These are phyloP conservation scores for Pedionomus torquatus DNA, from an alignment of 2,113 vertebrate genomes.

Conservation along the genomic window DNA sequence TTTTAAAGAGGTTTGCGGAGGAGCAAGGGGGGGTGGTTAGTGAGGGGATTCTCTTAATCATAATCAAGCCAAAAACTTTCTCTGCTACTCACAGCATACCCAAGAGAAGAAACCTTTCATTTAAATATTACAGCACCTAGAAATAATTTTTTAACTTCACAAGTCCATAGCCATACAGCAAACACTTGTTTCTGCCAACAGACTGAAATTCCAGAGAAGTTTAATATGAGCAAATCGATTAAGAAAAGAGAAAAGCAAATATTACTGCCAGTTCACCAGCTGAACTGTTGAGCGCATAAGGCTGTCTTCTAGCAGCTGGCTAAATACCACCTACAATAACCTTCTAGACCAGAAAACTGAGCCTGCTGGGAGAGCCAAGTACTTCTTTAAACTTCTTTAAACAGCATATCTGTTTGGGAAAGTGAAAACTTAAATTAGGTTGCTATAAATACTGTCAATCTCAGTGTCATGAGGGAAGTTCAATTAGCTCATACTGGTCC, in stretches of 20 bases:
- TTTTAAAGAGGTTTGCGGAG: neutral
- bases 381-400: slow-evolving; percentile 10
- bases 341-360: slow-evolving; percentile 29
- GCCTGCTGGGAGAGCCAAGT: neutral
- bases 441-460: slow-evolving; percentile 44
- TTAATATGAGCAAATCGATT: neutral
- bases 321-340: neutral
- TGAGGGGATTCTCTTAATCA: neutral
- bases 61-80: neutral
- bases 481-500: slow-evolving; percentile 26
- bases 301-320: neutral
- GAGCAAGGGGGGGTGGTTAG: fast-evolving
- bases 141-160: neutral
- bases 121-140: neutral
- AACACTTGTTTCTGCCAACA: neutral
- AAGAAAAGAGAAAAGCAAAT: neutral
- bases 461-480: slow-evolving; percentile 5
- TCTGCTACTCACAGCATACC: neutral
- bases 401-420: neutral
- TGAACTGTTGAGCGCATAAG: neutral
- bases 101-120: neutral
- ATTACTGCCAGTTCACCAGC: neutral
- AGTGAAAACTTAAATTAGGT: slow-evolving; percentile 56
- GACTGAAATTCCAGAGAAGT: neutral
- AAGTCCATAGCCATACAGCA: neutral